Evolutionary conservation across 2,113 vertebrate species (phyloP), one percentile per base, ranked within the genome.

Genomic region (Ptilonorhynchus violaceus): DNA sequence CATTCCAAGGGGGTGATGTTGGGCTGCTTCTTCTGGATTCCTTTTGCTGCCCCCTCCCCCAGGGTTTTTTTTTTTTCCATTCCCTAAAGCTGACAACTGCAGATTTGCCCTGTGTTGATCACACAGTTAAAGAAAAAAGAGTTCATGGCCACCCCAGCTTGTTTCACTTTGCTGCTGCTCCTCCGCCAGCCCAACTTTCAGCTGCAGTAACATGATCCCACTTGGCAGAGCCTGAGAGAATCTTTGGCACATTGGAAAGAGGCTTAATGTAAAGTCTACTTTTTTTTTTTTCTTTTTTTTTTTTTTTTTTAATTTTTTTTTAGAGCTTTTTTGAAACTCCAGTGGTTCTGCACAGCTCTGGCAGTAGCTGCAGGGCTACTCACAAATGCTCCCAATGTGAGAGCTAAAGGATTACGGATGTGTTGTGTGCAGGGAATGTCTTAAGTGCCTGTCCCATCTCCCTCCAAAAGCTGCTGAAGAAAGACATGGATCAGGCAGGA

Each of bases 91-190:
- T 97, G 97, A 93, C 91, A 91, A 50, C 73, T 77, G 87, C 92
- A 92, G 91, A 79, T 96, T 63, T 82, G 74, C 86, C 85, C 91
- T 59, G 33, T n/a, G 74, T 39, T 85, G 91, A 59, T 94, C 31
- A 52, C 39, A 92, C 81, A 35, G 92, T 96, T 91, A 89, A 95
- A 83, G 91, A 81, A 88, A 81, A 88, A 83, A 78, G 89, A 83
- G 94, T 81, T 91, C 70, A 62, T 50, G 89, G 87, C 92, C 96
- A 96, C 58, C 97, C 93, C 95, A 97, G 94, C 96, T 97, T 97
- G 91, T 96, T 96, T 97, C 97, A 93, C 91, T 95, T 96, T 96
- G 95, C 94, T 93, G 96, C 93, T 95, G 91, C 31, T 80, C 88
- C 67, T 80, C 80, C 8, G 46, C 93, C 95, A 95, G 90, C 96